Conservation (phyloP, 2,113 vertebrate species). For the Megaleporinus macrocephalus region DNA sequence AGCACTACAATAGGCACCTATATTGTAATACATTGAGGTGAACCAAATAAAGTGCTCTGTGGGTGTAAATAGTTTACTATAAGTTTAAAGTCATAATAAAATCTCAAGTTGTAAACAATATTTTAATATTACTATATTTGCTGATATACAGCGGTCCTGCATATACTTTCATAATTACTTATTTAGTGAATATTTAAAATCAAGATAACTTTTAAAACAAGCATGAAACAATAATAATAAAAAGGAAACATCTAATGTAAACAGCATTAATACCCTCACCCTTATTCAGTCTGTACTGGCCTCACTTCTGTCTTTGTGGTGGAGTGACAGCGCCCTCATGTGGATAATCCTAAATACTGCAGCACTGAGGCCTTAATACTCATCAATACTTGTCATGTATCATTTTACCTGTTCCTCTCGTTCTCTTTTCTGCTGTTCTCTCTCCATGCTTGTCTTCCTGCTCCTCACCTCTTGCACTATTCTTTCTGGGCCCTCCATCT, state of each 20-base stretch:
- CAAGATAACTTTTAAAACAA: neutral
- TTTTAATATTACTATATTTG: too few relatives aligned
- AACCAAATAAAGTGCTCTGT: too few relatives aligned
- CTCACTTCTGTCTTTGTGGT: conserved; percentile 3
- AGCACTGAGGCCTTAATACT: neutral
- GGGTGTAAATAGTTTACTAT: too few relatives aligned
- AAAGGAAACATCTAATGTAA: neutral
- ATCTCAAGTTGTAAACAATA: too few relatives aligned
- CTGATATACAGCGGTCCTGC: too few relatives aligned
- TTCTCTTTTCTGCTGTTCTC: conserved; percentile 58
- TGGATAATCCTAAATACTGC: conserved; percentile 30
- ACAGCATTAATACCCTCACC: neutral
- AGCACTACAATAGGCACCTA: too few relatives aligned
- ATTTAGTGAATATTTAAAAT: too few relatives aligned
- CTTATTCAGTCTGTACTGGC: neutral
- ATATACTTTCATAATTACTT: too few relatives aligned
- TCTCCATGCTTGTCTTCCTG: conserved; percentile 47
- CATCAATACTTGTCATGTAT: neutral
- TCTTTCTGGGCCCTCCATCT: conserved; percentile 49
- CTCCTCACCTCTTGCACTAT: conserved; percentile 40
- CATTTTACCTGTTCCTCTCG: conserved; percentile 65
- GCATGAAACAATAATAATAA: too few relatives aligned
- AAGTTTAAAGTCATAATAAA: too few relatives aligned
- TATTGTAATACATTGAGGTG: too few relatives aligned
- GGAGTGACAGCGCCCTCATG: conserved; percentile 46